A percentile compares a stretch with the other conserved stretches of the same genome.
phyloP scores from a whole-genome alignment of 2,888 invertebrate genomes.

The Melipona beecheii region DNA sequence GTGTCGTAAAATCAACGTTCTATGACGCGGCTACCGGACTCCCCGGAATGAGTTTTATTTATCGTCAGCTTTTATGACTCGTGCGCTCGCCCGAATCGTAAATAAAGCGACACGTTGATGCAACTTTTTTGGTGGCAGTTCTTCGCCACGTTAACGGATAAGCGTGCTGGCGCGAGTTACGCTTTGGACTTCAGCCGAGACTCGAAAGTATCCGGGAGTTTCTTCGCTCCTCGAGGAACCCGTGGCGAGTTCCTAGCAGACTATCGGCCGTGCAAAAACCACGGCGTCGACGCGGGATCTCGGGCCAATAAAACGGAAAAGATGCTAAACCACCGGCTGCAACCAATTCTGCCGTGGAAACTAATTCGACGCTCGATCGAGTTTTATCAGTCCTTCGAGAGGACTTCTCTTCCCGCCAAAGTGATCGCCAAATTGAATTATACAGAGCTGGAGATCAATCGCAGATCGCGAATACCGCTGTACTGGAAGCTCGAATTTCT shows the following conservation, averaged over 20 bases:
- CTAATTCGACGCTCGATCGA: conserved; percentile 69
- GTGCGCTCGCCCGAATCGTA: conserved; percentile 6
- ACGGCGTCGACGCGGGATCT: conserved; percentile 36
- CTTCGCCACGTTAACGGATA: conserved; percentile 33
- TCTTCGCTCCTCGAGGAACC: background rate
- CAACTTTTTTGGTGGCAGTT: conserved; percentile 34
- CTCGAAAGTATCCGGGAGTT: conserved; percentile 25
- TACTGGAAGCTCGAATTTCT: background rate
- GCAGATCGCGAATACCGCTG: conserved; percentile 10
- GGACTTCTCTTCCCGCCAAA: conserved; percentile 13
- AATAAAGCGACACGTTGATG: conserved; percentile 23
- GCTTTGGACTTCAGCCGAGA: conserved; percentile 52
- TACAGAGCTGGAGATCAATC: conserved; percentile 20
- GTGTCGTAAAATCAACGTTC: background rate
- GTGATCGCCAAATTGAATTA: conserved; percentile 40
- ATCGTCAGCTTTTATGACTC: background rate
- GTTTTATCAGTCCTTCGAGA: conserved; percentile 3
- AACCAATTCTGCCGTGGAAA: conserved; percentile 63
- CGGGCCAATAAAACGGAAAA: conserved; percentile 44
- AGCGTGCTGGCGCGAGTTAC: conserved; percentile 52
- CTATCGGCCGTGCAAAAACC: conserved; percentile 46
- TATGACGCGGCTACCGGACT: background rate
- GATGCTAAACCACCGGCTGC: conserved; percentile 59
- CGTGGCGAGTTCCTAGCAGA: conserved; percentile 1
- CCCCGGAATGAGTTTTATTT: background rate